Evolutionary conservation across 2,797 vertebrate genomes (phyloP).

Genomic region (Lophius americanus): DNA sequence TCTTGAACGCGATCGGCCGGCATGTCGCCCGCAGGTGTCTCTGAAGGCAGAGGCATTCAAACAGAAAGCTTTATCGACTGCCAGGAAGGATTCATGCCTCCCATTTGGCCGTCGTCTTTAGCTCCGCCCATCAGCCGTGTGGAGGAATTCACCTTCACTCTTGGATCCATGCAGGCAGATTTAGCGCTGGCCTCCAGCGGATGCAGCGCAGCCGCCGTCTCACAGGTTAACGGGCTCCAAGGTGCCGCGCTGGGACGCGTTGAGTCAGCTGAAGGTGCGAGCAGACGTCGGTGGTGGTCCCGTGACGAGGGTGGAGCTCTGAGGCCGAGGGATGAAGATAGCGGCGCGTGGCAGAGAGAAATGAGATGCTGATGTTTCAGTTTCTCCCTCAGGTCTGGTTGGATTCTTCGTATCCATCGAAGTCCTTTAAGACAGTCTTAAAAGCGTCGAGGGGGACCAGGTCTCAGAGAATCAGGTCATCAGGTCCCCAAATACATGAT

Average conservation of each 20-base stretch:
- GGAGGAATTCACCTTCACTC: slow-evolving; percentile 48
- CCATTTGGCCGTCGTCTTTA: slow-evolving; percentile 47
- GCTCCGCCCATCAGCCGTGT: slow-evolving; percentile 47
- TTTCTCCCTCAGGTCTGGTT: too few relatives aligned
- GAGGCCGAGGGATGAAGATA: too few relatives aligned
- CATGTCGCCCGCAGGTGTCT: background rate
- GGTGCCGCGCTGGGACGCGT: slow-evolving; percentile 20
- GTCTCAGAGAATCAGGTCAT: too few relatives aligned
- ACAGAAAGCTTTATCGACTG: slow-evolving; percentile 27
- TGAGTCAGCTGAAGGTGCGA: background rate
- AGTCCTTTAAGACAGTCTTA: too few relatives aligned
- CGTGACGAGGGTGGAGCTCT: background rate
- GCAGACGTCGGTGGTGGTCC: slow-evolving; percentile 29
- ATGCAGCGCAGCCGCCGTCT: slow-evolving; percentile 6
- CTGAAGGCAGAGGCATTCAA: slow-evolving; percentile 29
- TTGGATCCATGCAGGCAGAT: slow-evolving; percentile 51
- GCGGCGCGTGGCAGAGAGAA: too few relatives aligned
- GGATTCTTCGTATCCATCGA: too few relatives aligned
- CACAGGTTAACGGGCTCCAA: slow-evolving; percentile 13
- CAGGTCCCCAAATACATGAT: too few relatives aligned
- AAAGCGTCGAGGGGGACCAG: too few relatives aligned
- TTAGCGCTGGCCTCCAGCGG: slow-evolving; percentile 43
- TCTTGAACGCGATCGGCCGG: background rate
- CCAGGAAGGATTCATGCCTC: slow-evolving; percentile 32
- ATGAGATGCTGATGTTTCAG: too few relatives aligned